Base-by-base conservation (phyloP, 2,888 invertebrate genomes). In the Drosophila robusta region DNA sequence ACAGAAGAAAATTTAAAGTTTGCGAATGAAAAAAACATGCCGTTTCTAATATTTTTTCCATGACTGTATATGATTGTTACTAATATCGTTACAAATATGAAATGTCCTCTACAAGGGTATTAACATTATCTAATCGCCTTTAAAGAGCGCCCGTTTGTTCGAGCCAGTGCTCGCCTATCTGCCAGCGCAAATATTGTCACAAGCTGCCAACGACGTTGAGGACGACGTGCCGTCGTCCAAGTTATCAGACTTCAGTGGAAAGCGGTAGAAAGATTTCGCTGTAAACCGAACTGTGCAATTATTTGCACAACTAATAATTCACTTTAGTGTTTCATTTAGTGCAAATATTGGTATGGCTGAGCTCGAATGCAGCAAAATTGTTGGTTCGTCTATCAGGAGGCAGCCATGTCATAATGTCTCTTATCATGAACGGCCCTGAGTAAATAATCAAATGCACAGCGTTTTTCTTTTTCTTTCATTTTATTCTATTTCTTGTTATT, bases 281-380 rank as follows among this genome's bases (percentile, higher is more conserved):
- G 79, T 75, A 67, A 76, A 69, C 68, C 66, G 51, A 83, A 73
- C 80, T 85, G 64, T 82, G 83, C 80, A 86, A 75, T 72, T 86
- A 83, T 83, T 83, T 83, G 73, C 76, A 65, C 86, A 86, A 83
- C 76, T 83, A 83, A 83, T 83, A 83, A 83, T 83, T 86, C 83
- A 83, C 83, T 83, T 86, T 75, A 85, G 80, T 78, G 83, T 84
- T 82, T 80, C 83, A 70, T 67, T 80, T 56, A 47, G 62, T 32
- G 65, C 69, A 83, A 83, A 83, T 83, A 86, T 83, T 86, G 65
- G 51, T 49, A 42, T 46, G 66, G 66, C 58, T 41, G 18, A 26
- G 44, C 47, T 29, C 18, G 45, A 45, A 49, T 64, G 51, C 44
- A 36, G 34, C 41, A 11, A 24, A 51, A 52, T 32, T 47, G 22